Evolutionary conservation across 2,113 vertebrate species (phyloP).

Genomic region (Maccullochella peelii): DNA sequence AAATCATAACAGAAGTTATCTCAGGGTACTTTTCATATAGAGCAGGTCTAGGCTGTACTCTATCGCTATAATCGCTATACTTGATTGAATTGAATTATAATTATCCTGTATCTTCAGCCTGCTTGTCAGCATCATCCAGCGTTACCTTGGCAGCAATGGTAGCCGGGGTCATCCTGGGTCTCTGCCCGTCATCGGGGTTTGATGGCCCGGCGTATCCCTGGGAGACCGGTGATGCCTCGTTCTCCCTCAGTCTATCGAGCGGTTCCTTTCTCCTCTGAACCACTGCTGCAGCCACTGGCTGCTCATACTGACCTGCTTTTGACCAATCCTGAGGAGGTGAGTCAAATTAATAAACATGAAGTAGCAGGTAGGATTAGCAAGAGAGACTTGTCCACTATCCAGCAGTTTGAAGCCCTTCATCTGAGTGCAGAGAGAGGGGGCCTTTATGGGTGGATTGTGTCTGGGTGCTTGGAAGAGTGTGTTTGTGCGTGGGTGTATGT

Average conservation of each 20-base stretch:
- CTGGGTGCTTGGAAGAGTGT: slow-evolving; percentile 29
- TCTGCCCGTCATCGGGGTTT: slow-evolving; percentile 83
- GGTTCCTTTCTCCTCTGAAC: slow-evolving; percentile 94
- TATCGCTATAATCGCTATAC: no score
- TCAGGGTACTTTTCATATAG: no score
- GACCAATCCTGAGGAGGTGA: slow-evolving; percentile 91
- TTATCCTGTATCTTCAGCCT: not conserved
- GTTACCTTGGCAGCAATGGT: slow-evolving; percentile 92
- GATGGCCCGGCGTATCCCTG: slow-evolving; percentile 73
- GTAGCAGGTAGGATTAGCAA: slow-evolving; percentile 25
- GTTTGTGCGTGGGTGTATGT: slow-evolving; percentile 36
- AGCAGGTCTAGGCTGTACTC: no score
- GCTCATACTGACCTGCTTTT: slow-evolving; percentile 92
- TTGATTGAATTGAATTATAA: no score
- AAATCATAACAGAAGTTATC: no score
- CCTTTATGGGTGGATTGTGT: slow-evolving; percentile 15
- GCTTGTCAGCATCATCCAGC: not conserved
- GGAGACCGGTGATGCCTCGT: slow-evolving; percentile 81
- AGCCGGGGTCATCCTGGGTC: slow-evolving; percentile 89
- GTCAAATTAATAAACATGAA: slow-evolving; percentile 67
- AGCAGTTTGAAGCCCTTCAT: slow-evolving; percentile 82
- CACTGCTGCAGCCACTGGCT: slow-evolving; percentile 80
- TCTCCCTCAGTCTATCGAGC: slow-evolving; percentile 88
- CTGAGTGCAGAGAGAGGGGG: slow-evolving; percentile 67
- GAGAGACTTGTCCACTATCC: slow-evolving; percentile 74